These are phyloP conservation scores for Maniola hyperantus DNA, from an alignment of 2,888 invertebrate species.

Conservation along the genomic window DNA sequence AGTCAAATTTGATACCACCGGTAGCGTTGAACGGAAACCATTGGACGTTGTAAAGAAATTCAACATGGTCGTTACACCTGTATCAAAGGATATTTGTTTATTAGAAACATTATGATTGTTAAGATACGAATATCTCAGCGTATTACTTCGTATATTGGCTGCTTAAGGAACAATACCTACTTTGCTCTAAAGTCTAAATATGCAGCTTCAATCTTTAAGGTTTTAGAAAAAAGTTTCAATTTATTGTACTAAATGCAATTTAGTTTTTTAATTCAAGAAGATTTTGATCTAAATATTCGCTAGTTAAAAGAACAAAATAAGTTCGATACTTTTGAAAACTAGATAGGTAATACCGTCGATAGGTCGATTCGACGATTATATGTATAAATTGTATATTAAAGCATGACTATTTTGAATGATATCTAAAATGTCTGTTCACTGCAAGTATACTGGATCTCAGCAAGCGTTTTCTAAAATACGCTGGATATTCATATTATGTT, in stretches of 20 bases:
- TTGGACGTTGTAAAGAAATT: conserved; percentile 98
- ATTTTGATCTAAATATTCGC: neutral
- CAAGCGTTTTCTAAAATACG: conserved; percentile 4
- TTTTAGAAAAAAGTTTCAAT: neutral
- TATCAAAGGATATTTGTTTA: conserved; percentile 34
- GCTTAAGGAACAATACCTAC: conserved; percentile 9
- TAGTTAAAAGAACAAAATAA: conserved; percentile 7
- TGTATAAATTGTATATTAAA: neutral
- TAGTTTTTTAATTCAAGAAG: neutral
- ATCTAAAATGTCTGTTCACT: neutral
- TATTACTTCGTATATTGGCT: neutral
- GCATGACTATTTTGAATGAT: neutral
- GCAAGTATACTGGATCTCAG: neutral
- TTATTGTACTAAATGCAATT: neutral
- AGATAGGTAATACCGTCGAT: neutral
- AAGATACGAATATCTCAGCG: conserved; percentile 33
- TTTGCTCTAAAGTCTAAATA: neutral
- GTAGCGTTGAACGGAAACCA: conserved; percentile 94
- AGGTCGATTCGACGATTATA: neutral
- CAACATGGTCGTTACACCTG: conserved; percentile 98
- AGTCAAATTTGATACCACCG: conserved; percentile 96
- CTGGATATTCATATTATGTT: conserved; percentile 6
- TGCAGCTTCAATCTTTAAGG: neutral
- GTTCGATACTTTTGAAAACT: conserved; percentile 1
- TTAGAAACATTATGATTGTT: conserved; percentile 24